Base-by-base conservation (phyloP, 2,888 invertebrate species). In the Polyommatus iphigenia region DNA sequence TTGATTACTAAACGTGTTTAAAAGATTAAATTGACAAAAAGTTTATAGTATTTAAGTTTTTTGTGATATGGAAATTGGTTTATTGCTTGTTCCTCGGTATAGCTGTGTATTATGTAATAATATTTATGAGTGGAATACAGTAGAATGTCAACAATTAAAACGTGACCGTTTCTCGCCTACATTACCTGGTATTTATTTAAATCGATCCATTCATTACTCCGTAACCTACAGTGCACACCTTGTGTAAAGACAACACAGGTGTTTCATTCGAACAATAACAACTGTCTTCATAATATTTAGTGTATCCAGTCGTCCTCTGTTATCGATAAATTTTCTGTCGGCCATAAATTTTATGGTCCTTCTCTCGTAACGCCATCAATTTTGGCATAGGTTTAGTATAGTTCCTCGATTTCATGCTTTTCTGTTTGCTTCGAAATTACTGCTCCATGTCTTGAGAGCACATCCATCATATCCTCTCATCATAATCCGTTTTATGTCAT, bases 101-200 rank as follows among this genome's bases (percentile, higher is more conserved):
- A 29, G 29, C 15, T 4, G 4, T 32, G 6, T 67, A 32, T 62
- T 32, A 29, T 54, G 54, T 54, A 18, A 54, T 54, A 67, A 54
- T 54, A 67, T 67, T 29, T 29, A 67, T 15, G 29, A 5, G 67
- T 67, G 24, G 18, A 67, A 24, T 67, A 24, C 4, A 24, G 29
- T 67, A 67, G 62, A 24, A 67, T 67, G 15, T 32, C 15, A 32
- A 67, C 67, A 15, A 67, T 67, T 67, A 7, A 67, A 67, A 67
- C 29, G 67, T 67, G 67, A 67, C 20, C 67, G 29, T 13, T 24
- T 54, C 29, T 29, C 54, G 29, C 7, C 24, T 41, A 72, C 46
- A 46, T 73, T 73, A 46, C 73, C 46, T 73, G 46, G 46, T 67
- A 67, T 67, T 73, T 73, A 73, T 73, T 73, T 73, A 73, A 73